Percentiles rank a stretch among this genome's conserved stretches.
These are phyloP conservation scores for Ctenoplectra terminalis DNA, from an alignment of 1,140 invertebrate genomes.

Conservation along the genomic window DNA sequence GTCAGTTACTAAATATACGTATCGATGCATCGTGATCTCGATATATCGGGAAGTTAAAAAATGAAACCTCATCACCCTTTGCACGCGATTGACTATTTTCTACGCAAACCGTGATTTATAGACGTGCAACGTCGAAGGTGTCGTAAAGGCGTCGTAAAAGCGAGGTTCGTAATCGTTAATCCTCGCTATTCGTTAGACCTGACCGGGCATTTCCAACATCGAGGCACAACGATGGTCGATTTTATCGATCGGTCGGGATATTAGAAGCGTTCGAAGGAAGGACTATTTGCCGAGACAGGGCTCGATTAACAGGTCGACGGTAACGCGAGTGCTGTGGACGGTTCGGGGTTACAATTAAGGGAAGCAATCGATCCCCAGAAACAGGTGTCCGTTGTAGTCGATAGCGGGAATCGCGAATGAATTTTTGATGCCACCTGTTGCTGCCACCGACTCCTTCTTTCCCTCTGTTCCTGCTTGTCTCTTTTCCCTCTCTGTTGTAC, in stretches of 20 bases:
- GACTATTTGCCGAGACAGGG: neutral
- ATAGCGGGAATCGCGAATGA: conserved; percentile 65
- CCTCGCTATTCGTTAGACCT: neutral
- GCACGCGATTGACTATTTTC: too few species aligned
- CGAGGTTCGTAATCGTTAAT: neutral
- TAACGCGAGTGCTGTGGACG: neutral
- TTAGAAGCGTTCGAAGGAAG: neutral
- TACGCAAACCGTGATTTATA: too few species aligned
- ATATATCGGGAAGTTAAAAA: too few species aligned
- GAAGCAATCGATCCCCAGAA: conserved; percentile 55
- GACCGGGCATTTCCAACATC: neutral
- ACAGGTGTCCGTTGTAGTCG: conserved; percentile 64
- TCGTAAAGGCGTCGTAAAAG: neutral
- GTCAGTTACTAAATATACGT: too few species aligned
- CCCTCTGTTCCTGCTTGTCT: neutral
- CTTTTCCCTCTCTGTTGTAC: too few species aligned
- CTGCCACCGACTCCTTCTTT: conserved; percentile 32
- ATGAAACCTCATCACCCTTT: too few species aligned
- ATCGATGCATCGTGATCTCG: too few species aligned
- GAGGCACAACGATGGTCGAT: neutral
- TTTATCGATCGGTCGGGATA: neutral
- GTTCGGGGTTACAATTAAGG: conserved; percentile 56
- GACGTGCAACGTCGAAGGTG: neutral
- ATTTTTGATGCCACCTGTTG: conserved; percentile 77
- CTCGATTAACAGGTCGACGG: conserved; percentile 1